Percentiles rank a stretch among this genome's conserved stretches.
Evolutionary conservation across 92 coral and sea anemone species (phyloP).

Genomic region (Palythoa grandis): DNA sequence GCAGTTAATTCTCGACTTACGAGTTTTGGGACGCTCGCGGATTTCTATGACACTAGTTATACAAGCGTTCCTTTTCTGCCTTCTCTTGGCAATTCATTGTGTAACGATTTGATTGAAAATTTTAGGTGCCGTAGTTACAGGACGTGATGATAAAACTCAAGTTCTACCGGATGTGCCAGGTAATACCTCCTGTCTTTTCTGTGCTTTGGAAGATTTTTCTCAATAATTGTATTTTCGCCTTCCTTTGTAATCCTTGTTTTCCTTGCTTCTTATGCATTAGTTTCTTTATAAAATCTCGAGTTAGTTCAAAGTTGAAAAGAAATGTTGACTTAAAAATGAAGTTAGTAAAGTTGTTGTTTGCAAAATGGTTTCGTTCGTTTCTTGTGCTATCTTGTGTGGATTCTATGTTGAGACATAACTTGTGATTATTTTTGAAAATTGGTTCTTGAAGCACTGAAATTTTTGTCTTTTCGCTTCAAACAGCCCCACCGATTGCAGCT

Average conservation of each 20-base stretch:
- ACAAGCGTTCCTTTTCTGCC: background rate
- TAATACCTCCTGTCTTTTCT: background rate
- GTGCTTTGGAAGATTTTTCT: background rate
- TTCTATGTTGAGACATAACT: background rate
- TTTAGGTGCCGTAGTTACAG: slow-evolving; percentile 2
- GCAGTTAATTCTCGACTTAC: too few relatives aligned
- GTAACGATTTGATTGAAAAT: background rate
- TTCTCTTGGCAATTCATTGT: background rate
- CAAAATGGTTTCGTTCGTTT: too few relatives aligned
- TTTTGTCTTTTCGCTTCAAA: background rate
- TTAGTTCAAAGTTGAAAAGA: too few relatives aligned
- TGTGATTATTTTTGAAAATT: background rate
- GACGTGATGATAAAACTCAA: background rate
- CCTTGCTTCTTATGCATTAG: background rate
- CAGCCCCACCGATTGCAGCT: slow-evolving; percentile 76
- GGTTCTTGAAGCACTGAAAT: background rate
- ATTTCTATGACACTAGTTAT: background rate
- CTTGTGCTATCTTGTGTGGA: too few relatives aligned
- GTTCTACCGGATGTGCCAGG: slow-evolving; percentile 9
- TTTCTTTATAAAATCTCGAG: too few relatives aligned
- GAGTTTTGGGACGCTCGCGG: background rate
- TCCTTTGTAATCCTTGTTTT: background rate
- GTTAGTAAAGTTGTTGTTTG: too few relatives aligned
- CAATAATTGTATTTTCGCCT: too few relatives aligned
- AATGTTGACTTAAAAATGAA: too few relatives aligned